A percentile compares a stretch with the other conserved stretches of the same genome.
Evolutionary conservation across 2,888 invertebrate genomes (phyloP).

Genomic region (Lasioglossum lativentre): DNA sequence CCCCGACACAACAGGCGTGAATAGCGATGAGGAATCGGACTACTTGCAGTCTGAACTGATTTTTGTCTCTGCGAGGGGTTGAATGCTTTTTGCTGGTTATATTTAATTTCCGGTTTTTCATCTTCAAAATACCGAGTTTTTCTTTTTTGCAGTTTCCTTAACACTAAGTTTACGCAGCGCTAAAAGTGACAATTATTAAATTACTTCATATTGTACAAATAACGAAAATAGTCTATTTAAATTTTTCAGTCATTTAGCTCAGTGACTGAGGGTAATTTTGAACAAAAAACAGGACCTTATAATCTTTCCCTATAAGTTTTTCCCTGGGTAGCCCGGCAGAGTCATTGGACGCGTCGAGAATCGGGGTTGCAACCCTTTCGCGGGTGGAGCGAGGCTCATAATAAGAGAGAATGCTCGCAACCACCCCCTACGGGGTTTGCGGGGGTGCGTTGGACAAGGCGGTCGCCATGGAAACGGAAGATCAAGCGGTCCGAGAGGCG

Average conservation of each 20-base stretch:
- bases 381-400: conserved; percentile 72
- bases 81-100: neutral
- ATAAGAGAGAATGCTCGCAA: conserved; percentile 74
- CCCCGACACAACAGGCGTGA: conserved; percentile 52
- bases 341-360: conserved; percentile 23
- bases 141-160: too few relatives aligned
- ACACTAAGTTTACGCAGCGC: too few relatives aligned
- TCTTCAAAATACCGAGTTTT: too few relatives aligned
- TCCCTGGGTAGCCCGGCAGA: neutral
- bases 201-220: too few relatives aligned
- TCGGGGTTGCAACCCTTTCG: conserved; percentile 73
- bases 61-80: neutral
- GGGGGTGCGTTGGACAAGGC: conserved; percentile 81
- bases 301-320: neutral
- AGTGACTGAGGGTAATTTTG: too few relatives aligned
- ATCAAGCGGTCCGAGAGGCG: conserved; percentile 15
- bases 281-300: too few relatives aligned
- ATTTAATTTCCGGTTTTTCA: too few relatives aligned
- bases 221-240: too few relatives aligned
- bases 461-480: conserved; percentile 55
- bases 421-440: conserved; percentile 49
- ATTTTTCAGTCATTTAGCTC: too few relatives aligned
- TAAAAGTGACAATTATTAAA: too few relatives aligned
- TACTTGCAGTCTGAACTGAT: neutral
- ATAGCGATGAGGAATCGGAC: conserved; percentile 68